Evolutionary conservation across 2,888 invertebrate genomes (phyloP).

Genomic region (Steinernema scapterisci): DNA sequence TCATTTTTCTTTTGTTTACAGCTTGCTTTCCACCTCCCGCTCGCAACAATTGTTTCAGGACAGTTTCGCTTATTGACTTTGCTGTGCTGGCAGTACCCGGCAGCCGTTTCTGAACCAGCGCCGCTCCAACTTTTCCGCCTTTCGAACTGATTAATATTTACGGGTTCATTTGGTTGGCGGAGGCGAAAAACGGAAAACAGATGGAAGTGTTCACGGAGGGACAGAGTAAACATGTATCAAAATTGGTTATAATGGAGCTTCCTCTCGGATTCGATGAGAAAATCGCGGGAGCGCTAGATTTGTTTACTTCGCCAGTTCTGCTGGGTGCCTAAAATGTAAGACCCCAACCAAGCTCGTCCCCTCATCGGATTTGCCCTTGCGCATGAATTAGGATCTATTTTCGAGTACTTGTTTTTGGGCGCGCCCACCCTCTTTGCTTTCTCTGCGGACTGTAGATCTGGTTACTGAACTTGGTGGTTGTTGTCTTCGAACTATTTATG

Average conservation of each 20-base stretch:
- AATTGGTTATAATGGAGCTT: constrained; percentile 5
- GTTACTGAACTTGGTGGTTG: too few relatives aligned
- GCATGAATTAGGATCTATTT: not conserved
- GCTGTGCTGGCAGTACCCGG: too few relatives aligned
- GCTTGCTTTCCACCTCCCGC: not conserved
- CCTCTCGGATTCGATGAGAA: not conserved
- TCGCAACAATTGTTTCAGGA: not conserved
- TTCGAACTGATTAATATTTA: too few relatives aligned
- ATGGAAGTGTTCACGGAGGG: too few relatives aligned
- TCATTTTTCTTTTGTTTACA: constrained; percentile 25
- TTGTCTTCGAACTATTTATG: too few relatives aligned
- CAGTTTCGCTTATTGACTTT: not conserved
- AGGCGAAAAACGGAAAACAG: too few relatives aligned
- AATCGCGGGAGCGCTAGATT: not conserved
- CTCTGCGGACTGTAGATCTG: too few relatives aligned
- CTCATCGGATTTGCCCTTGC: not conserved
- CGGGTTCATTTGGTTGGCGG: too few relatives aligned
- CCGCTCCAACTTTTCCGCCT: too few relatives aligned
- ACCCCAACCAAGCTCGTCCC: not conserved
- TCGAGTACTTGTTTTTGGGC: not conserved
- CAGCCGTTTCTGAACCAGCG: too few relatives aligned
- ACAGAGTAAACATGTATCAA: constrained; percentile 1
- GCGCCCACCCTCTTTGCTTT: too few relatives aligned
- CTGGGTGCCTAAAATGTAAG: too few relatives aligned
- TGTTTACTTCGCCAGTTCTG: not conserved